Evolutionary conservation across 2,113 vertebrate genomes (phyloP), one percentile per base, ranked within the genome.

Genomic region (Scatophagus argus): DNA sequence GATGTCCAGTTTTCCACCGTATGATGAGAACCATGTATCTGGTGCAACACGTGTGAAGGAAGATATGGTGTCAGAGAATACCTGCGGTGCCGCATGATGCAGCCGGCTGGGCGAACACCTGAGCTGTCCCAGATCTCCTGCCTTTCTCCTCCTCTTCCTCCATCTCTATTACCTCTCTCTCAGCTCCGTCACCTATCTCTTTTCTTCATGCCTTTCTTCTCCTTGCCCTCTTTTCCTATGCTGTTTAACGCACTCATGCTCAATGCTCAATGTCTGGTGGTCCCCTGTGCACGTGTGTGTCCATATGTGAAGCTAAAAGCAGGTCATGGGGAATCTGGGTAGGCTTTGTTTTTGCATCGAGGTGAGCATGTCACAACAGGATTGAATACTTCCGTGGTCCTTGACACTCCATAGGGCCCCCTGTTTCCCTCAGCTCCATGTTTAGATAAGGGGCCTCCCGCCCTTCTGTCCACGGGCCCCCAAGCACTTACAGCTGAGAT

Each of bases 351-450:
- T 80, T 77, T 49, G 67, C 29, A 21, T 68, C 0, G 81, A 85
- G 87, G 83, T 77, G 82, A 89, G 83, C 83, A 63, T 91, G 90
- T 92, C 88, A 88, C 87, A 83, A 85, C 83, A 86, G 81, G 88
- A 92, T 92, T 90, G 85, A 92, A 92, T 77, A 84, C 87, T 92
- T 93, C 91, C 8, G 43, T 68, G 76, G 86, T 87, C 90, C 84
- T 87, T 84, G 87, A 89, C 65, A 71, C 87, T 65, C 74, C 69
- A 17, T 64, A 36, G 78, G 36, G 31, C 71, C 69, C 74, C 68
- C 64, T 6, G 29, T 71, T 71, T 72, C 68, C 77, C 65, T 60
- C 49, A 54, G 79, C 72, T 11, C 52, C 84, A 63, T 92, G 89
- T 92, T 93, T 92, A 67, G 79, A 88, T 76, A 87, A 79, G 67